A percentile compares a stretch with the other conserved stretches of the same genome.
Conservation (phyloP, 2,113 vertebrate genomes). For the Eulemur rufifrons region DNA sequence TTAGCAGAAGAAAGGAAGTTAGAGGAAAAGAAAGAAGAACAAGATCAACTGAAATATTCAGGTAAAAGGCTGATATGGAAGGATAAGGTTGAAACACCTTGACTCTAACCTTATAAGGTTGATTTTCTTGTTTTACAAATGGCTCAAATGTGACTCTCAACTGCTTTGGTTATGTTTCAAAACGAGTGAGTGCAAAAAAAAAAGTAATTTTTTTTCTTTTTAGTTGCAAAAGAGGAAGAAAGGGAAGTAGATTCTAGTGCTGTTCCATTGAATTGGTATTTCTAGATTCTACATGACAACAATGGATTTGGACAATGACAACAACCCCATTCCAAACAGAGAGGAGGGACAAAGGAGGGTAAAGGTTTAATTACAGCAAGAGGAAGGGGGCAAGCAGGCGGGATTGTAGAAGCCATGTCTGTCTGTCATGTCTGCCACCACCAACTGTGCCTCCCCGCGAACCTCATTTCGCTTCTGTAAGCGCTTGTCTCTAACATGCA, state of each 20-base stretch:
- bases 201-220: background rate
- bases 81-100: background rate
- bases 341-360: background rate
- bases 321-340: background rate
- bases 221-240: background rate
- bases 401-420: accelerated
- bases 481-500: no score
- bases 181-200: background rate
- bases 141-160: background rate
- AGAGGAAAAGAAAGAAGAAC: background rate
- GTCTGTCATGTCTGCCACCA: background rate
- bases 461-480: background rate
- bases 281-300: background rate
- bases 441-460: background rate
- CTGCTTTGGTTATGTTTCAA: background rate
- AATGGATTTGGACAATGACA: background rate
- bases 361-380: background rate
- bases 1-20: background rate
- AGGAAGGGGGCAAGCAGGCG: background rate
- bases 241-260: background rate
- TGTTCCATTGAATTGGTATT: background rate
- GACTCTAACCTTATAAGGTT: background rate
- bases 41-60: conserved; percentile 5
- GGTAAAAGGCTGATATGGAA: background rate
- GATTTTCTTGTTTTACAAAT: conserved; percentile 26